phyloP scores from a whole-genome alignment of 1,140 invertebrate species.

The Diachasma alloeum region DNA sequence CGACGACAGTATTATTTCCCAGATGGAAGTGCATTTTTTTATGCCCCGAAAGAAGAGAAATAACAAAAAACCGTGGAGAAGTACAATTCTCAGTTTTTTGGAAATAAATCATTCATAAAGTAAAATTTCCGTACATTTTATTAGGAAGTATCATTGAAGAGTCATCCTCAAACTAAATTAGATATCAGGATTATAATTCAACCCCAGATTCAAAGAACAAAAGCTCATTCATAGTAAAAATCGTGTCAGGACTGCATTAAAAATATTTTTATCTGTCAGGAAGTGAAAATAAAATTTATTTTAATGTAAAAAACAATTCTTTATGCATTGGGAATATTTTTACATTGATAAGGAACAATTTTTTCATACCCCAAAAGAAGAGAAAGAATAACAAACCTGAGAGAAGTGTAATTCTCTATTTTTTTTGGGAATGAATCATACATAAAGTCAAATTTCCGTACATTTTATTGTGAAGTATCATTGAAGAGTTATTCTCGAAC shows the following conservation, averaged over 20 bases:
- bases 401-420: too few relatives aligned
- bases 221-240: background rate
- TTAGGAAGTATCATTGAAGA: constrained; percentile 23
- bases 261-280: background rate
- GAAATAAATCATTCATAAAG: constrained; percentile 20
- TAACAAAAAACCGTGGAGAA: background rate
- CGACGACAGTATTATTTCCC: too few relatives aligned
- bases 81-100: background rate
- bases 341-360: background rate
- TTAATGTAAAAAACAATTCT: background rate
- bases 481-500: too few relatives aligned
- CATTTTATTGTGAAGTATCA: too few relatives aligned
- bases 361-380: too few relatives aligned
- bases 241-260: background rate
- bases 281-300: too few relatives aligned
- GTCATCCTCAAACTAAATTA: too few relatives aligned
- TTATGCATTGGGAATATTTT: background rate
- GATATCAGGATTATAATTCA: too few relatives aligned
- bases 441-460: too few relatives aligned
- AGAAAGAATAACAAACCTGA: too few relatives aligned
- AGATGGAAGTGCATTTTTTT: background rate
- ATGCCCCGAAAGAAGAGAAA: background rate
- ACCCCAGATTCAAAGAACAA: too few relatives aligned
- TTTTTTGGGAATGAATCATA: too few relatives aligned
- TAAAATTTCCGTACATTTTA: background rate